These are phyloP conservation scores for Drosophila cardini DNA, from an alignment of 1,140 invertebrate genomes.

Conservation along the genomic window DNA sequence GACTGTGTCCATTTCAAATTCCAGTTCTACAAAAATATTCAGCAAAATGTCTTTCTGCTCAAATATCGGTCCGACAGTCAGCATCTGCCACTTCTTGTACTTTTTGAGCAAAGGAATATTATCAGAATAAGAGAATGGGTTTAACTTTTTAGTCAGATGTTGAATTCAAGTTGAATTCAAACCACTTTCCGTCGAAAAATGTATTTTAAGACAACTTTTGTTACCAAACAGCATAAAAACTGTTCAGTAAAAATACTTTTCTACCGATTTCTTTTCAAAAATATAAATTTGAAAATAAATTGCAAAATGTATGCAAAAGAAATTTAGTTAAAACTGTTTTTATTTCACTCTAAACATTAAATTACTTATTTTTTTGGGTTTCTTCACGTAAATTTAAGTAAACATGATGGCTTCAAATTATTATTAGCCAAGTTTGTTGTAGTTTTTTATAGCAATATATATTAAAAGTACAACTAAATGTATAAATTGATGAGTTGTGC, in stretches of 20 bases:
- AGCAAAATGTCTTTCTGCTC: constrained; percentile 68
- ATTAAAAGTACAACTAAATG: not conserved
- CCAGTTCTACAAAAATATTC: constrained; percentile 62
- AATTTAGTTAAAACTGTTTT: too few species aligned
- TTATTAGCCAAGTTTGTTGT: not conserved
- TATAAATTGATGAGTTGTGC: not conserved
- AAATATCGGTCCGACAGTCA: not conserved
- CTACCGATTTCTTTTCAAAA: too few species aligned
- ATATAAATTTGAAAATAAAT: too few species aligned
- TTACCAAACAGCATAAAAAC: too few species aligned
- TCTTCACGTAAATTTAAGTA: too few species aligned
- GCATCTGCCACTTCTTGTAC: not conserved
- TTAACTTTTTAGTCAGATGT: not conserved
- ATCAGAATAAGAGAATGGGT: not conserved
- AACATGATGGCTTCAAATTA: not conserved
- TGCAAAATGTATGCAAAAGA: too few species aligned
- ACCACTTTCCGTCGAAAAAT: too few species aligned
- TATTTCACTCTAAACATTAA: too few species aligned
- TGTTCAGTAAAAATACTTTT: too few species aligned
- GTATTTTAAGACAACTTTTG: too few species aligned
- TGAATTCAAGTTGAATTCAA: too few species aligned
- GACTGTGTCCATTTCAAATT: constrained; percentile 19
- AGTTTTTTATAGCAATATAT: not conserved
- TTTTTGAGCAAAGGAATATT: not conserved
- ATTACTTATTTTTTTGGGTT: too few species aligned